phyloP scores from a whole-genome alignment of 2,888 invertebrate genomes.

The Nematopogon swammerdamellus region DNA sequence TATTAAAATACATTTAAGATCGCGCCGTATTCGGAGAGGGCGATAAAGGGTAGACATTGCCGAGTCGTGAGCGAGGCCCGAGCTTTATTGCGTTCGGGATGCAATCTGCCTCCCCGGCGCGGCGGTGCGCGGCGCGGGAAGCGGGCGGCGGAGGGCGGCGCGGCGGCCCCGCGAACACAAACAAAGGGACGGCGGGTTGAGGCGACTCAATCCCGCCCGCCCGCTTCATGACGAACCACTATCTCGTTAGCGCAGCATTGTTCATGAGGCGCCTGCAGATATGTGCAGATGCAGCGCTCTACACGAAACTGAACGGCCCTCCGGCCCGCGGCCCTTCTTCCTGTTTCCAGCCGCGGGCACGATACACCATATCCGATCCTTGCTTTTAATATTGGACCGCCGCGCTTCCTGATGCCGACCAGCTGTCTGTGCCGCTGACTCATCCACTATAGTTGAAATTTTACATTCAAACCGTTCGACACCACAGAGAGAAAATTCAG shows the following conservation, averaged over 20 bases:
- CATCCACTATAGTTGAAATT: too few species aligned
- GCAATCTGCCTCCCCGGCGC: constrained; percentile 27
- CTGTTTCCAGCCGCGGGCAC: too few species aligned
- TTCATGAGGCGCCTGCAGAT: constrained; percentile 12
- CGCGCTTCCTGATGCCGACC: too few species aligned
- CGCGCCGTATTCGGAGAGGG: constrained; percentile 33
- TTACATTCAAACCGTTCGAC: too few species aligned
- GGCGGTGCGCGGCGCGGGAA: background rate
- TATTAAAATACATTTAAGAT: constrained; percentile 52
- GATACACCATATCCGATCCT: too few species aligned
- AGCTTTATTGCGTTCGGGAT: constrained; percentile 48
- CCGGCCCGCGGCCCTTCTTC: background rate
- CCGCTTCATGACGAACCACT: constrained; percentile 22
- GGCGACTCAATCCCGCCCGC: constrained; percentile 21
- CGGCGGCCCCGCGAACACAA: constrained; percentile 32
- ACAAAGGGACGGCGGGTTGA: constrained; percentile 35
- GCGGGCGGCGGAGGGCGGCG: constrained; percentile 8
- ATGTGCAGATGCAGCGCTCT: background rate
- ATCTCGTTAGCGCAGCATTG: constrained; percentile 36
- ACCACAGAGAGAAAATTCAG: too few species aligned
- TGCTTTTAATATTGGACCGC: too few species aligned
- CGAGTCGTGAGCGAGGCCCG: constrained; percentile 43
- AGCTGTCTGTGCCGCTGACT: too few species aligned
- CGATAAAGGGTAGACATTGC: constrained; percentile 46
- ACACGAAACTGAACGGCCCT: background rate